These are phyloP conservation scores for Pteronura brasiliensis DNA, from an alignment of 2,113 vertebrate species.

Conservation along the genomic window DNA sequence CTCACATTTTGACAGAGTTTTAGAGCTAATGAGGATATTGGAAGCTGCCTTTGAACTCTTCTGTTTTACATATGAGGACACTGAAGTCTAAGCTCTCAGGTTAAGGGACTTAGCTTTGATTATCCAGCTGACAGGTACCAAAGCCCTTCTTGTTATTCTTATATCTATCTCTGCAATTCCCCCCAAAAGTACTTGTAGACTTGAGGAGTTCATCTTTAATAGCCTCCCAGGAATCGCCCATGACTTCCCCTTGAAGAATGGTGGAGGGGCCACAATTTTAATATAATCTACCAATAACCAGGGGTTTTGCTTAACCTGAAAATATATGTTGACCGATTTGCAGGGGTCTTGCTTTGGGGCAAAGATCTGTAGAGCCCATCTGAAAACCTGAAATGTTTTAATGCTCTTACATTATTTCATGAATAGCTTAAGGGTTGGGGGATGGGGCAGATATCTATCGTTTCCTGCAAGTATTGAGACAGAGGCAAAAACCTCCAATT, in stretches of 20 bases:
- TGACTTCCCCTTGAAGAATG: neutral
- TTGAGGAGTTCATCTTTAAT: conserved; percentile 3
- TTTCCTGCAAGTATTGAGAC: neutral
- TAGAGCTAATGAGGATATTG: neutral
- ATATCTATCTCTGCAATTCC: neutral
- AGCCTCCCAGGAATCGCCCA: neutral
- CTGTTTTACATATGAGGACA: neutral
- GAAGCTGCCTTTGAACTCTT: neutral
- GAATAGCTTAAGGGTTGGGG: neutral
- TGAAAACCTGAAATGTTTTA: conserved; percentile 29
- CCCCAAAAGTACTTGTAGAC: neutral
- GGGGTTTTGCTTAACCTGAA: neutral
- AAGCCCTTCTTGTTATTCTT: neutral
- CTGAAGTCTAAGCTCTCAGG: neutral
- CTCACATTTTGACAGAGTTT: neutral
- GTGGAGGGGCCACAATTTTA: neutral
- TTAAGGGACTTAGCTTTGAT: neutral
- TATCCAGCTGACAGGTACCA: neutral
- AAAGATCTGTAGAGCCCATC: neutral
- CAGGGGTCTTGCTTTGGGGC: neutral
- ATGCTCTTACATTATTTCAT: conserved; percentile 41
- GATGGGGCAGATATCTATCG: no score
- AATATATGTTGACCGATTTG: neutral
- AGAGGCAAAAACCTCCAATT: neutral
- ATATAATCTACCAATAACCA: neutral